Evolutionary conservation across 2,113 vertebrate genomes (phyloP).

Genomic region (Odontophorus gujanensis): DNA sequence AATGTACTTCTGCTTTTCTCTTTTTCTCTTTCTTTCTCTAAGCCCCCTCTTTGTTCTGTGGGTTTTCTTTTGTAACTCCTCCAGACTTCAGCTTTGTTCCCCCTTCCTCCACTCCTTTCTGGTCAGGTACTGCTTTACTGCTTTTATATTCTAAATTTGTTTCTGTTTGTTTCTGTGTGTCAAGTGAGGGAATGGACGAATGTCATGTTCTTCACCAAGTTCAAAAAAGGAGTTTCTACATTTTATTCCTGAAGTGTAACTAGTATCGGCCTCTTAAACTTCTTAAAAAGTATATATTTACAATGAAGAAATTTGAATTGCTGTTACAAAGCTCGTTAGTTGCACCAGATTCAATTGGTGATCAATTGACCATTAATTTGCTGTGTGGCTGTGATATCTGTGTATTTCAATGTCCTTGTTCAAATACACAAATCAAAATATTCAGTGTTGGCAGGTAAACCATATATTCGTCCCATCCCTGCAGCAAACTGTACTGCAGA

Average conservation of each 20-base stretch:
- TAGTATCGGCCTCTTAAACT: background rate
- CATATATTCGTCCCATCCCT: slow-evolving; percentile 72
- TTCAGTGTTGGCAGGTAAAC: background rate
- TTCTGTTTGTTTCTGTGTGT: slow-evolving; percentile 72
- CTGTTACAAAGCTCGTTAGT: background rate
- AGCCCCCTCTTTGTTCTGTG: slow-evolving; percentile 95
- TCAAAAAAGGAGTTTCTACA: background rate
- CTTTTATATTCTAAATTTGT: slow-evolving; percentile 75
- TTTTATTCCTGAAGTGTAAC: background rate
- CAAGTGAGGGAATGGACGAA: slow-evolving; percentile 71
- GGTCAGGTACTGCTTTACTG: slow-evolving; percentile 95
- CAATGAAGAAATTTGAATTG: background rate
- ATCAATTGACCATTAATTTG: background rate
- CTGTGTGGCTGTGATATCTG: background rate
- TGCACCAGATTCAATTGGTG: background rate
- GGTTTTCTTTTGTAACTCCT: slow-evolving; percentile 95
- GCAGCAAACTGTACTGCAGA: slow-evolving; percentile 50
- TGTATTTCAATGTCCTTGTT: background rate
- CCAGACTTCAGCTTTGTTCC: slow-evolving; percentile 97
- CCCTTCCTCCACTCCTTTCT: slow-evolving; percentile 98
- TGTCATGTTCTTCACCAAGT: background rate
- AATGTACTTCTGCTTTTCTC: slow-evolving; percentile 84
- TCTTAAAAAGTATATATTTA: background rate
- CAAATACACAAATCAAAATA: background rate
- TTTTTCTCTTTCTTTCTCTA: slow-evolving; percentile 83